A percentile compares a stretch with the other conserved stretches of the same genome.
phyloP scores from a whole-genome alignment of 2,113 vertebrate species.

The Turdus rufiventris region DNA sequence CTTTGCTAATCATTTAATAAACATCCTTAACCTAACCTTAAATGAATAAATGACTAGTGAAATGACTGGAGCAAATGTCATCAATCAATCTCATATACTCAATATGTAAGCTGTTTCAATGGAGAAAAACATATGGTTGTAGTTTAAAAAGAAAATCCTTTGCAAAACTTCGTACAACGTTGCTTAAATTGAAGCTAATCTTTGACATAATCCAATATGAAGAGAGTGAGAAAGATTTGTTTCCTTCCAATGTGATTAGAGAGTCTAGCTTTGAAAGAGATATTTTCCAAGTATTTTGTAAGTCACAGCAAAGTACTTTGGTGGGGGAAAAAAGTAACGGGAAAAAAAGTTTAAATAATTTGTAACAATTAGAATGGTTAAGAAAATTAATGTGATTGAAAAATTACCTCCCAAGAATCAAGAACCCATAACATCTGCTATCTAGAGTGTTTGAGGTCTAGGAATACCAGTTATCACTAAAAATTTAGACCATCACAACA shows the following conservation, averaged over 20 bases:
- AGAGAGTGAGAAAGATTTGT: conserved; percentile 62
- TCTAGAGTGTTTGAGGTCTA: not conserved
- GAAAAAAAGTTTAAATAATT: not conserved
- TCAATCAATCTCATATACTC: conserved; percentile 58
- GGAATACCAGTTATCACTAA: not conserved
- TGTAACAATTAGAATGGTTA: not conserved
- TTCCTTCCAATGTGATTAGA: conserved; percentile 29
- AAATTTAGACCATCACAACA: not conserved
- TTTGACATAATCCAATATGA: conserved; percentile 70
- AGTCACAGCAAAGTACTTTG: not conserved
- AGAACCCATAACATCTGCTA: not conserved
- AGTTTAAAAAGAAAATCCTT: conserved; percentile 70
- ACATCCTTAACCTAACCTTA: conserved; percentile 18
- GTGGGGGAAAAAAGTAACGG: not conserved
- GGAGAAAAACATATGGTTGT: conserved; percentile 66
- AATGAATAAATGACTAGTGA: conserved; percentile 62
- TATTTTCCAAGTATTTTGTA: not conserved
- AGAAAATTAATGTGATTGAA: not conserved
- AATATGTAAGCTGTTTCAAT: conserved; percentile 44
- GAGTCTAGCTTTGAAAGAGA: not conserved
- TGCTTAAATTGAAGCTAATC: conserved; percentile 62
- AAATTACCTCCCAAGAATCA: not conserved
- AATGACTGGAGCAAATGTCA: conserved; percentile 60
- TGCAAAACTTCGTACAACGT: conserved; percentile 5
- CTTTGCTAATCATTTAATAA: conserved; percentile 56